Base-by-base conservation (phyloP, 2,113 vertebrate genomes). In the Alligator sinensis region DNA sequence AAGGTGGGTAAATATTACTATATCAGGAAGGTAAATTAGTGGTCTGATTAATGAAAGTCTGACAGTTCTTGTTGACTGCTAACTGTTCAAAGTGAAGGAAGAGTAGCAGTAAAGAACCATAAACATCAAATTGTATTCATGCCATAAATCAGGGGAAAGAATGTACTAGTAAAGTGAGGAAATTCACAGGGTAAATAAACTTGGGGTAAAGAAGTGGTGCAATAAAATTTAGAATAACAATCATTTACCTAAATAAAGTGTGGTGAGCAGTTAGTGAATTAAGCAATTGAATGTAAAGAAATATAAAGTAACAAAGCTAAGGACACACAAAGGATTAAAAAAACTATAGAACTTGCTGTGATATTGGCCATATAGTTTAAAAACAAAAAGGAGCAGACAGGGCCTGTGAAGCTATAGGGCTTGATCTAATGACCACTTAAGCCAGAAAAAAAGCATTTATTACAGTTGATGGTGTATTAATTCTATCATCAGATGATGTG, bases 111-210 rank as follows among this genome's bases (percentile, higher is more conserved):
- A 82, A 92, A 89, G 70, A 82, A 70, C 64, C 24, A 84, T 0
- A 59, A n/a, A 34, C 27, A 72, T 84, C 57, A 66, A 64, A 54
- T 92, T 93, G 93, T 96, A 87, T 93, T 87, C 0, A 38, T 17
- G 58, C 64, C 80, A 82, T 91, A 75, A 91, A 92, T 95, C 77
- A 89, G 34, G 47, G 28, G 76, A 13, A 88, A 94, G 90, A 72
- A 86, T 96, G 70, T 91, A 80, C 76, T 77, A 95, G 87, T 72
- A 57, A 90, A 95, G 93, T 89, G 95, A 95, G 87, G 85, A 94
- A 92, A 92, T 89, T 75, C 90, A 91, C 34, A 47, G 70, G 47
- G 22, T 24, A 74, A 70, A 80, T 57, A 89, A 96, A 90, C 82
- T 68, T 68, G 90, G 80, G 75, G 80, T 91, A 91, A 95, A 76